These are phyloP conservation scores for Eurytoma adleriae DNA, from an alignment of 2,888 invertebrate genomes.

Conservation along the genomic window DNA sequence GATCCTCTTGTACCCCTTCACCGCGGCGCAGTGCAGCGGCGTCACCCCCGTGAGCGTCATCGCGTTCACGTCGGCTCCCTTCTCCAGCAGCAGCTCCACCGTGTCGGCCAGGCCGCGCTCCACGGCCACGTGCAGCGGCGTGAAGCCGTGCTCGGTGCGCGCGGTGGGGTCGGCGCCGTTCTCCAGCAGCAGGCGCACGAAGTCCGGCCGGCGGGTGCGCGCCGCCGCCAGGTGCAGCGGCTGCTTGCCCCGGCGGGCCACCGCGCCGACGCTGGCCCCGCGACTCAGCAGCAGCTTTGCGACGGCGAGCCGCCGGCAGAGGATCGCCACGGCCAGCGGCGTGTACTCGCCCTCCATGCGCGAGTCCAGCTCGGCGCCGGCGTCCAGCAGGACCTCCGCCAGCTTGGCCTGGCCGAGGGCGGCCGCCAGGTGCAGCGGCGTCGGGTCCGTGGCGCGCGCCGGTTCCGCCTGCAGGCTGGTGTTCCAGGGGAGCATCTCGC, in stretches of 20 bases:
- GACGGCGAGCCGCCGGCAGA: constrained; percentile 3
- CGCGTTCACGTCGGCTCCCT: constrained; percentile 37
- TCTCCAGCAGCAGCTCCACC: constrained; percentile 24
- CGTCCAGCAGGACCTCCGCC: constrained; percentile 8
- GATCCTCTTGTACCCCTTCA: constrained; percentile 33
- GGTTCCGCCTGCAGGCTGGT: not conserved
- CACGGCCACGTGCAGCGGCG: constrained; percentile 46
- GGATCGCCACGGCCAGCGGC: constrained; percentile 32
- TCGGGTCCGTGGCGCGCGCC: not conserved
- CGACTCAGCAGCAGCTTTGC: constrained; percentile 1
- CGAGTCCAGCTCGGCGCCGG: constrained; percentile 35
- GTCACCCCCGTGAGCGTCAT: constrained; percentile 40
- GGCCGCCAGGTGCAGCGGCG: constrained; percentile 38
- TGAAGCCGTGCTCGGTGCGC: constrained; percentile 39
- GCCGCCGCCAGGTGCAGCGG: constrained; percentile 38
- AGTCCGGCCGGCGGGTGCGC: constrained; percentile 24
- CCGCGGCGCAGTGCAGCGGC: constrained; percentile 49
- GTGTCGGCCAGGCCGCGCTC: constrained; percentile 35
- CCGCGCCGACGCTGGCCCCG: constrained; percentile 30
- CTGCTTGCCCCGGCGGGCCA: constrained; percentile 19
- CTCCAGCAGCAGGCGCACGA: constrained; percentile 24
- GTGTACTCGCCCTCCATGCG: constrained; percentile 40
- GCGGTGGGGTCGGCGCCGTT: constrained; percentile 22
- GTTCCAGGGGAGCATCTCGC: not conserved
- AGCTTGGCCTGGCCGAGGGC: constrained; percentile 19